Evolutionary conservation across 1,140 invertebrate species (phyloP).

Genomic region (Aradophagus sp.): DNA sequence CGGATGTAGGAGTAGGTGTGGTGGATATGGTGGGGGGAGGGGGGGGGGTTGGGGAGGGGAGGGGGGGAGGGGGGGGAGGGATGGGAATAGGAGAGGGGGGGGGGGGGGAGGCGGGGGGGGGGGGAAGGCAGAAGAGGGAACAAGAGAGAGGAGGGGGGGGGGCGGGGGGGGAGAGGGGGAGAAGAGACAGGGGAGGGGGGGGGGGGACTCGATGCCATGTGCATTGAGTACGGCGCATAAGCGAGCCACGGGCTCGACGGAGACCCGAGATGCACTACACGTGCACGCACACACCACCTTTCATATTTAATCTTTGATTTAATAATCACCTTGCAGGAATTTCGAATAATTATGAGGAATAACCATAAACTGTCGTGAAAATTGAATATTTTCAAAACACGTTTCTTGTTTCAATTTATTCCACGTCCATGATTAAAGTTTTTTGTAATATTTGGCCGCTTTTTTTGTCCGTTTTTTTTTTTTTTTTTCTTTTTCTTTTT

Average conservation of each 20-base stretch:
- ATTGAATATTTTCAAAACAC: constrained; percentile 24
- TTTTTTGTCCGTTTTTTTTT: constrained; percentile 2
- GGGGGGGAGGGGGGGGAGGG: constrained; percentile 69
- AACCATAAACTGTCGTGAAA: constrained; percentile 20
- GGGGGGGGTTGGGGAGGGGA: too few relatives aligned
- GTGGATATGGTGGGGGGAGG: too few relatives aligned
- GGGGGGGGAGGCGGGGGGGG: constrained; percentile 57
- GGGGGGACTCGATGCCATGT: constrained; percentile 65
- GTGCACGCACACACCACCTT: constrained; percentile 13
- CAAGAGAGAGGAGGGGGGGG: constrained; percentile 22
- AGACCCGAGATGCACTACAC: constrained; percentile 18
- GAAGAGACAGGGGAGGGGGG: constrained; percentile 5
- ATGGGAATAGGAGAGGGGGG: constrained; percentile 60
- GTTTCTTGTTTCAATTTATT: constrained; percentile 25
- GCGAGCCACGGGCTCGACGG: constrained; percentile 13
- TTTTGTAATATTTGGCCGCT: not conserved
- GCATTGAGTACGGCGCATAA: constrained; percentile 59
- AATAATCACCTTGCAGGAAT: constrained; percentile 41
- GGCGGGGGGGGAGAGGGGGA: constrained; percentile 2
- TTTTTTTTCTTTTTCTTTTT: too few relatives aligned
- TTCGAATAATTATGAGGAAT: constrained; percentile 40
- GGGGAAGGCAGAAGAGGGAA: constrained; percentile 44
- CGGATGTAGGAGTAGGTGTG: too few relatives aligned
- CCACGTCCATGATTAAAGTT: constrained; percentile 4
- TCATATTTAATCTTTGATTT: constrained; percentile 47